Conservation (phyloP, 2,797 vertebrate genomes). For the Dallia pectoralis region DNA sequence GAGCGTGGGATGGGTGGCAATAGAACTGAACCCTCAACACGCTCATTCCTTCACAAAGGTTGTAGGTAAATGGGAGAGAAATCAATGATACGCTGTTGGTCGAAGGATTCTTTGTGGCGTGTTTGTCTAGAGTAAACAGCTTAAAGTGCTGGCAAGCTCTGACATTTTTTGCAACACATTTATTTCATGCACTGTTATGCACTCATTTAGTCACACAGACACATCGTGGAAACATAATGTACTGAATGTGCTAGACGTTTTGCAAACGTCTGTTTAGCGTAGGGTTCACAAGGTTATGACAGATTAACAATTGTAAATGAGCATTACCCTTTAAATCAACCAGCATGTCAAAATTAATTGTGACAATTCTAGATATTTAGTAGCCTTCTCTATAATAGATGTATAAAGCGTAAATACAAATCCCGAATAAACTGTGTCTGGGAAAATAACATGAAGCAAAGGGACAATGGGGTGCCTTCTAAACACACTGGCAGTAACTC, state of each 20-base stretch:
- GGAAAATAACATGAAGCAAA: neutral
- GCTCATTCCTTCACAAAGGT: neutral
- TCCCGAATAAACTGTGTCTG: neutral
- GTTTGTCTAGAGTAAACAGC: neutral
- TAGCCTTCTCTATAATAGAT: neutral
- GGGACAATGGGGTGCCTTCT: slow-evolving; percentile 12
- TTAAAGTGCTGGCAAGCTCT: neutral
- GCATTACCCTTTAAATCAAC: neutral
- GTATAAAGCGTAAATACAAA: neutral
- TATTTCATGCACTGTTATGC: neutral
- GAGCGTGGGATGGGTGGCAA: slow-evolving; percentile 28
- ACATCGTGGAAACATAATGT: neutral
- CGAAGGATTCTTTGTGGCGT: neutral
- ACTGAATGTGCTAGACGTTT: neutral
- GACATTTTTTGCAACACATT: neutral
- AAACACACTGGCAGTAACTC: slow-evolving; percentile 4
- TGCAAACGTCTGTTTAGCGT: neutral
- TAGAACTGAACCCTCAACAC: slow-evolving; percentile 16
- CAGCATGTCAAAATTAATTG: no score
- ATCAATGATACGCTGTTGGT: neutral
- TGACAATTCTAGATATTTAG: neutral
- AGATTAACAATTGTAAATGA: neutral
- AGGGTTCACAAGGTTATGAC: neutral
- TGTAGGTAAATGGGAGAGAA: neutral
- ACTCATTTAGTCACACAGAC: neutral